Base-by-base conservation (phyloP, 2,888 invertebrate genomes). In the Mamestra brassicae region DNA sequence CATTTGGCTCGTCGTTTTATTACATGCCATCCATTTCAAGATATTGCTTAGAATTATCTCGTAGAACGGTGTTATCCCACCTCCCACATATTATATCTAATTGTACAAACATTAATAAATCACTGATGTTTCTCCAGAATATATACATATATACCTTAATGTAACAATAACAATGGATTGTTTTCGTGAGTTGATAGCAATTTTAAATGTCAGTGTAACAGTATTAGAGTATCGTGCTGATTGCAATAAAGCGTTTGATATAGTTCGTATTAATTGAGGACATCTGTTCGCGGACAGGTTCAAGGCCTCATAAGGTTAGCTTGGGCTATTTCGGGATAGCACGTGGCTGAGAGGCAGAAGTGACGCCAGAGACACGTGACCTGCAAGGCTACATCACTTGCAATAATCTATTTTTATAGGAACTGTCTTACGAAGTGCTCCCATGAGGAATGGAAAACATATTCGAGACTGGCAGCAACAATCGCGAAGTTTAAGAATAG, bases 261-360 rank as follows among this genome's bases (percentile, higher is more conserved):
- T 67, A 63, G 26, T 76, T 71, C 58, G 50, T 52, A 71, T 68
- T 78, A 87, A 86, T 86, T 87, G 76, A 71, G 50, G 68, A 60
- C 77, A 78, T 69, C 77, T 67, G 75, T 66, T 74, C 63, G 42
- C 36, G 5, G 55, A 68, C 54, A 71, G 79, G 88, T 86, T 87
- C 87, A 87, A 83, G 86, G 86, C 82, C 70, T 52, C 62, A 50
- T 78, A 85, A 88, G 87, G 87, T 84, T 85, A 83, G 80, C 58
- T n/a, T 50, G 66, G 60, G 76, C 86, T 87, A 87, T 85, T 87
- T 87, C 69, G 64, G 83, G 64, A 38, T 47, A 50, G 73, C 84
- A 76, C 82, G 86, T 87, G 84, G 60, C 76, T 54, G 58, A n/a
- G 60, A 71, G 61, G 74, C 75, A 80, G 75, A 74, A 76, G 72